Evolutionary conservation across 1,140 invertebrate species (phyloP), one percentile per base, ranked within the genome.

Genomic region (Drosophila bifasciata): DNA sequence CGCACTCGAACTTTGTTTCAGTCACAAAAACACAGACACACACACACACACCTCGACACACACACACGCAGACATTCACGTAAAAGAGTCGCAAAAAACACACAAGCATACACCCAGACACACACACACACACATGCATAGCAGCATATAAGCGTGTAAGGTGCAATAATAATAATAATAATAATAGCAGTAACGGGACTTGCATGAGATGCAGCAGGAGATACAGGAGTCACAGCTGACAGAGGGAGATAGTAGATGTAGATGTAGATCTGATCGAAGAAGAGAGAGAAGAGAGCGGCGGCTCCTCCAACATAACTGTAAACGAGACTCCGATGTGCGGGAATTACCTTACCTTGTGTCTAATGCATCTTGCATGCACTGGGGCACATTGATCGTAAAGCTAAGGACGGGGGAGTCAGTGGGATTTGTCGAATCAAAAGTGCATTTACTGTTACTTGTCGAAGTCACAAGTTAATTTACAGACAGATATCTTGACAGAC

Each of bases 71-170:
- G 13, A 23, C 23, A 15, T 32, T 39, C 32, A 11, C 8, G 32
- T 17, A 36, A 17, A 15, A 40, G 23, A 21, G 13, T 16, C 23
- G 59, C 41, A 48, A 41, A 68, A 48, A 41, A 68, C 49, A 50
- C 40, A 41, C 32, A 57, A 21, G 8, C 62, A 43, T 40, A 61
- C 9, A 45, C 50, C 23, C 52, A 56, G 46, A 49, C 51, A 66
- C 57, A 60, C 45, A 46, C 41, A 58, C 9, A 59, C 9, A 41
- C 43, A 51, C 6, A 55, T 11, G 40, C 32, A 32, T 16, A 32
- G 7, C 53, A 28, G 28, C 48, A 45, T n/a, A 59, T 39, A 48
- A 23, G 16, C 32, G 60, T 52, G 48, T 41, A 46, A 45, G 48
- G 52, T 50, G 56, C n/a, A 52, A 46, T 9, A 39, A 41, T 36